Base-by-base conservation (phyloP, 2,888 invertebrate species). In the Folsomia candida region DNA sequence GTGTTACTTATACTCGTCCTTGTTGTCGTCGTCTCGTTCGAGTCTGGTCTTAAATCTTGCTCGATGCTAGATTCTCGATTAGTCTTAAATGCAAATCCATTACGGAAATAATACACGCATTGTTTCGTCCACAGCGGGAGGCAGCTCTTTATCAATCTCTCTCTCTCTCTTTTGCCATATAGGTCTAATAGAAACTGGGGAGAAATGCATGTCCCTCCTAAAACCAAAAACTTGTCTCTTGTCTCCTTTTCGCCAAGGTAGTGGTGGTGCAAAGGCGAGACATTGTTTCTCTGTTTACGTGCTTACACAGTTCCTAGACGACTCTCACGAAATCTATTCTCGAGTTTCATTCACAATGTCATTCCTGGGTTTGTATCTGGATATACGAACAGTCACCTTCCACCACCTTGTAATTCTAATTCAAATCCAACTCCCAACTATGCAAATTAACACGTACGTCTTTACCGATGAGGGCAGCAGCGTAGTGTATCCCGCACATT, bases 291-390 rank as follows among this genome's bases (percentile, higher is more conserved):
- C n/a, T n/a, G n/a, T n/a, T n/a, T n/a, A n/a, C n/a, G n/a, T n/a
- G n/a, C n/a, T n/a, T n/a, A n/a, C n/a, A n/a, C n/a, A n/a, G n/a
- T n/a, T n/a, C n/a, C n/a, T n/a, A n/a, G n/a, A n/a, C n/a, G n/a
- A n/a, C n/a, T n/a, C n/a, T n/a, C n/a, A 54, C 60, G 63, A 68
- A 71, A 71, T 71, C 67, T 67, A 67, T 71, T 67, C n/a, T 71
- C 67, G 62, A 71, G 67, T 61, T 62, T 67, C 69, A 69, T 69
- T 62, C 37, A 27, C 62, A n/a, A n/a, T n/a, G n/a, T 26, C 26
- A 25, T n/a, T 25, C 61, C 26, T 60, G 3, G 18, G 14, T 6
- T 60, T 26, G n/a, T n/a, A n/a, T n/a, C n/a, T n/a, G n/a, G n/a
- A n/a, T n/a, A n/a, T n/a, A n/a, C n/a, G n/a, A n/a, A n/a, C n/a